Evolutionary conservation across 2,888 invertebrate species (phyloP), one percentile per base, ranked within the genome.

Genomic region (Polietes domitor): DNA sequence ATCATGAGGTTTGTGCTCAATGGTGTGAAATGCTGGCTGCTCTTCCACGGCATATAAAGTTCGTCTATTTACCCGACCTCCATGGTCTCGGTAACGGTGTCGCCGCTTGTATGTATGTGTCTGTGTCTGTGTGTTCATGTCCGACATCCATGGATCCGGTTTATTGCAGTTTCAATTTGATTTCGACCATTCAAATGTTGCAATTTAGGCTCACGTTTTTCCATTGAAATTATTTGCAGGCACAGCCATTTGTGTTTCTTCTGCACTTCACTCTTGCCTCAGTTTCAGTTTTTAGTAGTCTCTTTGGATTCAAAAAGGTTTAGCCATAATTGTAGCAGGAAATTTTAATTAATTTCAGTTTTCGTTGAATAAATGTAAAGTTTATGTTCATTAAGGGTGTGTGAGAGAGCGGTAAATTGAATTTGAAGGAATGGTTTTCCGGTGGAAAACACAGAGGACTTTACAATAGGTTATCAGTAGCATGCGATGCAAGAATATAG

Each of bases 1-100:
- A 65, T 65, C 65, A 65, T 37, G 63, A 63, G 65, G 65, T 37
- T 65, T 41, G 17, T 21, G 65, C 41, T 65, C 41, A 65, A 65
- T 65, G 65, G 65, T 65, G 65, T 65, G 37, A 65, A 65, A 65
- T 65, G 37, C 41, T 41, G 19, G 32, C 21, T 24, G 7, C 47
- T 15, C 1, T n/a, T n/a, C 1, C 1, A n/a, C n/a, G n/a, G 47
- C 1, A 47, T 47, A 47, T 12, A 47, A 47, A 47, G n/a, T 12
- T 47, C n/a, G 15, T 12, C n/a, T n/a, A n/a, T 47, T 47, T 47
- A 47, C 47, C n/a, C 47, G 4, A 12, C 1, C 37, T 37, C n/a
- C 32, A 32, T 32, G 47, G 41, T 41, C 41, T 41, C 2, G 41
- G 41, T 12, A 2, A 7, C 15, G 47, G 5, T 32, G 47, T 15